These are phyloP conservation scores for Centropus bengalensis DNA, from an alignment of 2,113 vertebrate species.

Conservation along the genomic window DNA sequence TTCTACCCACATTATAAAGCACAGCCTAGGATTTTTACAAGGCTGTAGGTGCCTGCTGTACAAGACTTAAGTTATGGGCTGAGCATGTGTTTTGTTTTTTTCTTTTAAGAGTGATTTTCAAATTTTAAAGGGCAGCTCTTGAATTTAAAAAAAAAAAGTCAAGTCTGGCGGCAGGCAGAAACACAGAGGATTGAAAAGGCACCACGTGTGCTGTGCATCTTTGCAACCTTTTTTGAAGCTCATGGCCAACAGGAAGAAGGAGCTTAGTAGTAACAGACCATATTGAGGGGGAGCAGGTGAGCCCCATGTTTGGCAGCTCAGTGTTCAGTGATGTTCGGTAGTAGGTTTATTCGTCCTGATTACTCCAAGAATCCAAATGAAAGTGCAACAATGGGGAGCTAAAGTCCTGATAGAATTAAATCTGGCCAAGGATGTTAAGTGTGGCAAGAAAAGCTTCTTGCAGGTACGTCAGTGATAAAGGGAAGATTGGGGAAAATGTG, in stretches of 20 bases:
- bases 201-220: neutral
- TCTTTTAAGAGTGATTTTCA: constrained; percentile 6
- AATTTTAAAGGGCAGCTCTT: constrained; percentile 24
- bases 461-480: too few relatives aligned
- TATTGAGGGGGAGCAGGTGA: neutral
- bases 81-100: neutral
- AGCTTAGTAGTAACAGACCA: neutral
- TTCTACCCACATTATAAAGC: constrained; percentile 25
- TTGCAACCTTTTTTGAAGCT: neutral
- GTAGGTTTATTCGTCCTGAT: neutral
- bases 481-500: too few relatives aligned
- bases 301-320: neutral
- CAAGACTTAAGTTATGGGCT: neutral
- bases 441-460: too few relatives aligned
- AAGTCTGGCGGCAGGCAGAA: constrained; percentile 9
- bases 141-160: neutral
- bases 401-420: too few relatives aligned
- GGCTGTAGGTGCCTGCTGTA: constrained; percentile 39
- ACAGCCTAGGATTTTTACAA: constrained; percentile 27
- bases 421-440: too few relatives aligned
- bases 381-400: too few relatives aligned
- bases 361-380: neutral
- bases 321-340: neutral
- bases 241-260: neutral
- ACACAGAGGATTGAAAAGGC: constrained; percentile 13